Conservation (phyloP, 2,888 invertebrate genomes). For the Zaprionus bogoriensis region DNA sequence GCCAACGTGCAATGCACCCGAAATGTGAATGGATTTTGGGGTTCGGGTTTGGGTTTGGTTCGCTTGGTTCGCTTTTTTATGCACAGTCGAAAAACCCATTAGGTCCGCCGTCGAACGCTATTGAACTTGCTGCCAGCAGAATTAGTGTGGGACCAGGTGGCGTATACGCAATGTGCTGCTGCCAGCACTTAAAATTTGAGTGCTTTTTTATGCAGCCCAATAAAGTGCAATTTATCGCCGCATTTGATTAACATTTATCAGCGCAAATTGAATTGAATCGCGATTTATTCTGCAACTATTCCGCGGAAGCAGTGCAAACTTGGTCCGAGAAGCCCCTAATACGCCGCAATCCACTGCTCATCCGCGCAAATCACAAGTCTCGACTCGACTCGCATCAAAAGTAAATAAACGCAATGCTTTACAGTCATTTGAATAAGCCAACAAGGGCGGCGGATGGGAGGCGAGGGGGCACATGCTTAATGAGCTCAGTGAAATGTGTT, state of each 20-base stretch:
- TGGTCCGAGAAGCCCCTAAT: neutral
- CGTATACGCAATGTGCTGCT: constrained; percentile 31
- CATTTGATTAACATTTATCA: neutral
- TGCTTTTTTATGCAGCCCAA: constrained; percentile 21
- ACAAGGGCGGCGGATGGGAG: constrained; percentile 25
- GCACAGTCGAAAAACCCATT: constrained; percentile 52
- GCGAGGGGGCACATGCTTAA: constrained; percentile 39
- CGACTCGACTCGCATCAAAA: constrained; percentile 42
- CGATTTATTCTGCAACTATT: neutral
- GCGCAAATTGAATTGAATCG: neutral
- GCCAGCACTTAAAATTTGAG: constrained; percentile 4
- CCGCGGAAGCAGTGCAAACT: neutral
- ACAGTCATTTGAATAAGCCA: constrained; percentile 52
- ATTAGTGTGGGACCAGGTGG: constrained; percentile 29
- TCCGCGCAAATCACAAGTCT: neutral
- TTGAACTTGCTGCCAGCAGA: constrained; percentile 56
- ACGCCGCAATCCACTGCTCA: neutral
- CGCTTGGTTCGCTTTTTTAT: constrained; percentile 3
- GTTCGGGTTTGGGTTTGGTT: neutral
- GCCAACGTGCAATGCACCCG: constrained; percentile 44
- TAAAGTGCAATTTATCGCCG: constrained; percentile 4
- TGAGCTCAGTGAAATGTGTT: constrained; percentile 68
- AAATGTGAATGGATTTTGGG: constrained; percentile 25
- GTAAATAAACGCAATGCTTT: constrained; percentile 57
- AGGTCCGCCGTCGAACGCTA: constrained; percentile 34